phyloP scores from a whole-genome alignment of 2,888 invertebrate species.

The Dicyrtoma fusca region DNA sequence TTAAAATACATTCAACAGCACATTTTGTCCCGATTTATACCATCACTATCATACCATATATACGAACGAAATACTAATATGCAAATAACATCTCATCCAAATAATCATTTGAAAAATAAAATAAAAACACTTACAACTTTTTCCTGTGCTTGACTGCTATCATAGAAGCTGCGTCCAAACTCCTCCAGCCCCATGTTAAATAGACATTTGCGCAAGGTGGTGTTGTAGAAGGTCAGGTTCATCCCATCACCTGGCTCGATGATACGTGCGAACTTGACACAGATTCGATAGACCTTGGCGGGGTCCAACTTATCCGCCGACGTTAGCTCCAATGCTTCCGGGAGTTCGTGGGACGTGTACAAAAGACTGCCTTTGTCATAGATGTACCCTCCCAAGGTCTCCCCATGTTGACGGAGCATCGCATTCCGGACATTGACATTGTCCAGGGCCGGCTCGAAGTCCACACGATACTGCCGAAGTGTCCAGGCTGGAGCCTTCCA shows the following conservation, averaged over 20 bases:
- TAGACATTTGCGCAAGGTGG: conserved; percentile 46
- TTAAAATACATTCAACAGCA: no score
- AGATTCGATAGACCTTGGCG: neutral
- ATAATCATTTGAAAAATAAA: no score
- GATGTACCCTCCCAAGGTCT: neutral
- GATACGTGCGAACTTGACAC: conserved; percentile 1
- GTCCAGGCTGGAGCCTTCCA: conserved; percentile 69
- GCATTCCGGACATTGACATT: conserved; percentile 66
- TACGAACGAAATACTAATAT: no score
- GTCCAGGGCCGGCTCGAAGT: conserved; percentile 73
- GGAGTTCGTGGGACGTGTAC: neutral
- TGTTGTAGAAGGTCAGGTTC: conserved; percentile 48
- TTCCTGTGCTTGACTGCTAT: no score
- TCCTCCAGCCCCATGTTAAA: conserved; percentile 43
- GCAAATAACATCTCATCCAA: no score
- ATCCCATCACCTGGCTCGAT: conserved; percentile 32
- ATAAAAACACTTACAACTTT: no score
- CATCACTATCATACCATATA: no score
- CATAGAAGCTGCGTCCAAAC: conserved; percentile 46
- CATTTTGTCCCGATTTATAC: no score
- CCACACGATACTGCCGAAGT: conserved; percentile 74
- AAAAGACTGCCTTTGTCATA: neutral
- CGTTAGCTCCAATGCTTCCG: neutral
- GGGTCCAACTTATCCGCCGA: neutral
- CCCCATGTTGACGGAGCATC: conserved; percentile 65